Evolutionary conservation across 2,888 invertebrate genomes (phyloP), one percentile per base, ranked within the genome.

Genomic region (Aleiodes alternator): DNA sequence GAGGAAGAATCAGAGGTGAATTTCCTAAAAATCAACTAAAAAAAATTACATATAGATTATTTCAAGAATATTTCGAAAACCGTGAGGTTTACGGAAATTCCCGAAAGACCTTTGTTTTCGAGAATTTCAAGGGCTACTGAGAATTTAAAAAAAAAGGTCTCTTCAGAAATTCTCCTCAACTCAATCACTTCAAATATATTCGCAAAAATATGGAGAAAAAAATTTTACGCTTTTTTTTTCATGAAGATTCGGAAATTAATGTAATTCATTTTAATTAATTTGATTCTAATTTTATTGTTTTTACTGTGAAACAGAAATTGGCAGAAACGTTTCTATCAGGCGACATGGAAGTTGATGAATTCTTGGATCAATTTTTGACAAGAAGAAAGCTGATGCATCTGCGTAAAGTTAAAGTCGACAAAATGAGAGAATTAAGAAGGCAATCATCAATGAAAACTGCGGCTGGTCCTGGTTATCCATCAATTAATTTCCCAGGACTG

Each of bases 391-490:
- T 93, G 51, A 95, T 96, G 92, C 97, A 97, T 87, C 87, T 94
- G 79, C 92, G 97, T 69, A 94, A 96, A 87, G 94, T 98, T 11
- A 98, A 98, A 91, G 94, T 96, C 0, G 98, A 99, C 80, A 98
- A 98, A 91, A 94, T 99, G 94, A 92, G 93, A 66, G 96, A 96
- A 85, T 89, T 96, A 11, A 90, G 95, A 61, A 89, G 89, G 73
- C 89, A 88, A 80, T 89, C 90, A 9, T 79, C 82, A 55, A 80
- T 81, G 29, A 84, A 89, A 53, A 81, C 87, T 3, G 82, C 88
- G 31, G 77, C 76, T 61, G 83, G 79, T 29, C 83, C 85, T 48
- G 86, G 84, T 70, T 89, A 88, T 82, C 87, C 86, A 53, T 73
- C 78, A 23, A 76, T 77, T 61, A 93, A 92, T 84, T 92, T 91